These are phyloP conservation scores for Gopherus evgoodei DNA, from an alignment of 2,113 vertebrate genomes.

Conservation along the genomic window DNA sequence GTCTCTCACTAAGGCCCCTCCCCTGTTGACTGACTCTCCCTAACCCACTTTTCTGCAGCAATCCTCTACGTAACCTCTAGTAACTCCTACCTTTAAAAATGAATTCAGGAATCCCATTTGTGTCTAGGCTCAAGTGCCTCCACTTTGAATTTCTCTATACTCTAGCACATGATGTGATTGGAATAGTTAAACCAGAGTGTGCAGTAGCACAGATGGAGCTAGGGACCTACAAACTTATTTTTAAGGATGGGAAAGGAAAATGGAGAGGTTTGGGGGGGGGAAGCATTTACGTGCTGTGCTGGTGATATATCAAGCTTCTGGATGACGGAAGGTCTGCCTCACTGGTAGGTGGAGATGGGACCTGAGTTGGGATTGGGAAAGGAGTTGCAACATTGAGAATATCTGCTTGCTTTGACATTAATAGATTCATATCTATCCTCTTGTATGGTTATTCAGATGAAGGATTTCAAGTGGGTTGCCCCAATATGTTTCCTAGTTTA, in stretches of 20 bases:
- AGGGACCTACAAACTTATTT: not conserved
- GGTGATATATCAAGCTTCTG: not conserved
- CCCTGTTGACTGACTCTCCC: not conserved
- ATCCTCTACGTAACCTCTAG: too few species aligned
- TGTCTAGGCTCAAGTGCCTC: not conserved
- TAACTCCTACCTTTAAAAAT: not conserved
- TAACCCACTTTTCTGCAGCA: not conserved
- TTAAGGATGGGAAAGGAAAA: not conserved
- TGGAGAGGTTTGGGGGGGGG: not conserved
- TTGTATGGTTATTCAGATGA: not conserved
- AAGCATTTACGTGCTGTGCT: not conserved
- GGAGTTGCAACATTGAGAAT: not conserved
- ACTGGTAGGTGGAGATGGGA: not conserved
- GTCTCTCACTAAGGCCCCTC: not conserved
- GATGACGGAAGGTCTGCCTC: not conserved
- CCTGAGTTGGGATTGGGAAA: rapidly evolving
- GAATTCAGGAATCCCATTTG: not conserved
- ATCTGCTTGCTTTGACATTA: not conserved
- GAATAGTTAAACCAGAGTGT: not conserved
- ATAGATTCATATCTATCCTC: not conserved
- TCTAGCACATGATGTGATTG: not conserved
- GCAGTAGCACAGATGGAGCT: not conserved
- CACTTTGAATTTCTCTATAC: not conserved
- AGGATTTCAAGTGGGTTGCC: not conserved
- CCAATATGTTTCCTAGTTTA: not conserved